Conservation (phyloP, 2,888 invertebrate genomes). For the Drosophila quinaria region DNA sequence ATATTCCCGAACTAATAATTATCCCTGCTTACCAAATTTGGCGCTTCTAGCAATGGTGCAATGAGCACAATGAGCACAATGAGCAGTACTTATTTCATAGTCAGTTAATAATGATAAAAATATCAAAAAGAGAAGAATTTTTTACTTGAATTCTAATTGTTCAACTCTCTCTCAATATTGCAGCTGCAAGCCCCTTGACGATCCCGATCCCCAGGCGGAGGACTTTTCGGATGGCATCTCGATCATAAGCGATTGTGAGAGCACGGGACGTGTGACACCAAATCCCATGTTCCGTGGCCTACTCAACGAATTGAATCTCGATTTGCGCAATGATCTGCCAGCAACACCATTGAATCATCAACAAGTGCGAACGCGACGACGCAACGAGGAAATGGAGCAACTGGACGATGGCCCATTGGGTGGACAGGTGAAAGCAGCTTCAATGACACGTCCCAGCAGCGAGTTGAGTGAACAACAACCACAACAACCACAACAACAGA, state of each 20-base stretch:
- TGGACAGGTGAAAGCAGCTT: slow-evolving; percentile 14
- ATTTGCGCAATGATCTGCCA: slow-evolving; percentile 42
- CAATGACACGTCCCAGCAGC: neutral
- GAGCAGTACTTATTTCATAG: too few relatives aligned
- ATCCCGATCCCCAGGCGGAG: slow-evolving; percentile 65
- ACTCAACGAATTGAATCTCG: slow-evolving; percentile 64
- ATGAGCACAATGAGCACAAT: too few relatives aligned
- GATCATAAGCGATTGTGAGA: slow-evolving; percentile 85
- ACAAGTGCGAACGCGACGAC: slow-evolving; percentile 27
- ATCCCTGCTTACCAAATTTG: neutral
- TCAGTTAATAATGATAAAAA: neutral
- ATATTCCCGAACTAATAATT: too few relatives aligned
- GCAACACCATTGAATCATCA: slow-evolving; percentile 3
- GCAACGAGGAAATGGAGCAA: neutral
- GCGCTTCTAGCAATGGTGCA: neutral
- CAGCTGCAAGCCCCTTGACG: slow-evolving; percentile 52
- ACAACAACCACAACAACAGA: neutral
- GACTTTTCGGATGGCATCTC: slow-evolving; percentile 85
- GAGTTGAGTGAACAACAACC: neutral
- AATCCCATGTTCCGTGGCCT: slow-evolving; percentile 76
- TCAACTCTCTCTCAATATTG: neutral
- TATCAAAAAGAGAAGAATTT: neutral
- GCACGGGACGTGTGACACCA: slow-evolving; percentile 82
- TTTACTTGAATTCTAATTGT: neutral
- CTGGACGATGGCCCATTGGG: slow-evolving; percentile 3